A percentile compares a stretch with the other conserved stretches of the same genome.
Evolutionary conservation across 1,140 invertebrate genomes (phyloP).

Genomic region (Archegozetes longisetosus): DNA sequence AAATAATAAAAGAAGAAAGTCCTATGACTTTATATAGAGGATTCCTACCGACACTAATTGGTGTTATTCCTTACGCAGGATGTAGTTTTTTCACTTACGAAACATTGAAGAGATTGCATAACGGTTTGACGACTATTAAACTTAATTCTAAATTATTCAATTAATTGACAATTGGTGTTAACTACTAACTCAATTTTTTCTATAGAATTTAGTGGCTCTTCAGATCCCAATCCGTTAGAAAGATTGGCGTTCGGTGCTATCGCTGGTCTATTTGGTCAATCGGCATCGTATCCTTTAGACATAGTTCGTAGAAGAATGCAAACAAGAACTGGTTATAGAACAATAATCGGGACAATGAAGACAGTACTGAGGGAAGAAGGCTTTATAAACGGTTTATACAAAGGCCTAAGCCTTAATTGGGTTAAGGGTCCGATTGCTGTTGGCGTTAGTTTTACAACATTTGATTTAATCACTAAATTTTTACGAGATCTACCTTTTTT

Average conservation of each 20-base stretch:
- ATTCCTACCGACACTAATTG: slow-evolving; percentile 73
- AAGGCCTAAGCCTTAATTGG: slow-evolving; percentile 98
- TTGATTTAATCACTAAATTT: slow-evolving; percentile 58
- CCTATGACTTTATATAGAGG: slow-evolving; percentile 62
- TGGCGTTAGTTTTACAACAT: slow-evolving; percentile 93
- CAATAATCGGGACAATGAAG: slow-evolving; percentile 21
- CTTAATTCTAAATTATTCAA: background rate
- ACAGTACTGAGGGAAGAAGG: slow-evolving; percentile 55
- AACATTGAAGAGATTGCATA: slow-evolving; percentile 49
- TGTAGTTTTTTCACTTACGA: slow-evolving; percentile 96
- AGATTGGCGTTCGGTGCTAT: slow-evolving; percentile 64
- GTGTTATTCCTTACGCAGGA: slow-evolving; percentile 92
- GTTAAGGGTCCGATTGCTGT: slow-evolving; percentile 95
- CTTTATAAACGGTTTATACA: slow-evolving; percentile 75
- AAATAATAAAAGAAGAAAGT: slow-evolving; percentile 66
- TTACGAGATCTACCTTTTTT: slow-evolving; percentile 25
- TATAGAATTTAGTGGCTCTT: slow-evolving; percentile 14
- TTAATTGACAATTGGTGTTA: background rate
- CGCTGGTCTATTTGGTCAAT: slow-evolving; percentile 85
- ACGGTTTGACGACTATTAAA: slow-evolving; percentile 15
- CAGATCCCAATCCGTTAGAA: slow-evolving; percentile 24
- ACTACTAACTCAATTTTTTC: slow-evolving; percentile 1
- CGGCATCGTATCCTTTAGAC: slow-evolving; percentile 84
- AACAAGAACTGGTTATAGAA: slow-evolving; percentile 34
- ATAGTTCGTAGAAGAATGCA: slow-evolving; percentile 76